phyloP scores from a whole-genome alignment of 2,113 vertebrate species.

The Amphilophus citrinellus region DNA sequence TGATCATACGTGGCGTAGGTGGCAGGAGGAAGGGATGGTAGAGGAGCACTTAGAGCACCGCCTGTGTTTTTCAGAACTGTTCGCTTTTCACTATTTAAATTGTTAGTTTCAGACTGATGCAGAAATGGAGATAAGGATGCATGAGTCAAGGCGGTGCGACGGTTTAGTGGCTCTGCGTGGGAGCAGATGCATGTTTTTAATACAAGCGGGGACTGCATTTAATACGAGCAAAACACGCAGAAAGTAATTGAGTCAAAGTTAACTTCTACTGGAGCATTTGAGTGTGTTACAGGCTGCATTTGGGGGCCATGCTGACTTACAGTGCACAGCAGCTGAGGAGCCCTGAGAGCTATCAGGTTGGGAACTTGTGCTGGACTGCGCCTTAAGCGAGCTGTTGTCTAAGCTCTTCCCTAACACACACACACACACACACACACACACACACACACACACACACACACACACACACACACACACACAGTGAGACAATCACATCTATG shows the following conservation, averaged over 20 bases:
- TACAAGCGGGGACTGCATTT: neutral
- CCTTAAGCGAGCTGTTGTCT: conserved; percentile 77
- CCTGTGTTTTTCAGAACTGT: neutral
- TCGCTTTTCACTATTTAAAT: neutral
- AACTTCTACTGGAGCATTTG: neutral
- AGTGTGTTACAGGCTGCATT: conserved; percentile 21
- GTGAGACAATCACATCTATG: conserved; percentile 13
- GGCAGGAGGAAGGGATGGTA: neutral
- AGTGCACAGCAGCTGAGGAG: conserved; percentile 72
- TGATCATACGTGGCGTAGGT: neutral
- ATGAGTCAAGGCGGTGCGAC: neutral
- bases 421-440: no score
- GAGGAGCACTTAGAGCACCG: conserved; percentile 11
- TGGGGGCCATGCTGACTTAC: conserved; percentile 75
- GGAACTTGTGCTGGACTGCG: conserved; percentile 77
- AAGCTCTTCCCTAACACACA: conserved; percentile 25
- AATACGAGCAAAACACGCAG: neutral
- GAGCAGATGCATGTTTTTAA: conserved; percentile 29
- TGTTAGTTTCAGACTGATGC: neutral
- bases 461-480: no score
- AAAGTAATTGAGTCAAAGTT: neutral
- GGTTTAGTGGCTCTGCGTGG: conserved; percentile 10
- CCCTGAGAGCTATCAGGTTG: conserved; percentile 73
- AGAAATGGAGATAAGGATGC: neutral
- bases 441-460: neutral